Evolutionary conservation across 2,113 vertebrate genomes (phyloP).

Genomic region (Anhinga rufa): DNA sequence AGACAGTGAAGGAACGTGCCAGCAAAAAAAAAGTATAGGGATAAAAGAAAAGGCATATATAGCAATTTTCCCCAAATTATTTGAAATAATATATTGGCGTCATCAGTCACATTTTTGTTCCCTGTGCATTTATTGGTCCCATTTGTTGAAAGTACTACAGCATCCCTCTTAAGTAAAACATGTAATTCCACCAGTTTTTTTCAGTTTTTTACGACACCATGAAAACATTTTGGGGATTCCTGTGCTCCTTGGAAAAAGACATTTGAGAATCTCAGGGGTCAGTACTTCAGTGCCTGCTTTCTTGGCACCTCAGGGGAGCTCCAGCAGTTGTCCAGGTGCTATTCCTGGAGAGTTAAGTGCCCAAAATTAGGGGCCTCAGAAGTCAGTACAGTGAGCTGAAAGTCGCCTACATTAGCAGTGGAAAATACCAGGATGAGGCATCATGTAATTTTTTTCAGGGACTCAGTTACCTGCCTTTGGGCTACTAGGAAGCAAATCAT

Average conservation of each 20-base stretch:
- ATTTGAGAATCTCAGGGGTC: not conserved
- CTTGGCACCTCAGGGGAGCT: not conserved
- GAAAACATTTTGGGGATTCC: not conserved
- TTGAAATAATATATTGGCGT: constrained; percentile 1
- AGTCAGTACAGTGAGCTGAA: not conserved
- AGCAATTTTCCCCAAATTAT: not conserved
- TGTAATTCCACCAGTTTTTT: not conserved
- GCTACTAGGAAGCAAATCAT: not conserved
- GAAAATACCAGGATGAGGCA: not conserved
- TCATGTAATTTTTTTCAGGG: not conserved
- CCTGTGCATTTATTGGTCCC: not conserved
- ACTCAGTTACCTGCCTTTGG: not conserved
- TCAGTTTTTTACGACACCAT: not conserved
- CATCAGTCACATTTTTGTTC: not conserved
- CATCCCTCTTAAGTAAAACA: not conserved
- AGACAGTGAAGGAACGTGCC: not conserved
- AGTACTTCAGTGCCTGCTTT: not conserved
- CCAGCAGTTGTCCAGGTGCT: not conserved
- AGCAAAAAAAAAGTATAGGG: not conserved
- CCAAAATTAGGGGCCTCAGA: not conserved
- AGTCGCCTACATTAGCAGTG: not conserved
- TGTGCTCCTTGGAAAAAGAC: not conserved
- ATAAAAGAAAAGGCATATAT: constrained; percentile 6
- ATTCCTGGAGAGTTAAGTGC: not conserved
- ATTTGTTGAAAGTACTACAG: not conserved